Evolutionary conservation across 1,140 invertebrate genomes (phyloP).

Genomic region (Solenopsis fugax): DNA sequence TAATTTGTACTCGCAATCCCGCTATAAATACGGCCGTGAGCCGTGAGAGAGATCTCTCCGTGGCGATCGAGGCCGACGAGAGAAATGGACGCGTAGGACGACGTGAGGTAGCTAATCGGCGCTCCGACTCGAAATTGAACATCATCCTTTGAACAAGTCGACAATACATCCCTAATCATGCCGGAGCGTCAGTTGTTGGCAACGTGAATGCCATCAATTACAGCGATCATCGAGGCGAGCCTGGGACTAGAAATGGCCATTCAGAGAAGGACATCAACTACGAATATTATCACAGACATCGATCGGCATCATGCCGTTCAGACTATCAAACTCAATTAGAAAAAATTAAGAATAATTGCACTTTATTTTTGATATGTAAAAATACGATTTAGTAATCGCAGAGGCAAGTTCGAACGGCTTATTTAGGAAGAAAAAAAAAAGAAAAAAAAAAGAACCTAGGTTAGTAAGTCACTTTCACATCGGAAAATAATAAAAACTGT

Average conservation of each 20-base stretch:
- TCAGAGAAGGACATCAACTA: not conserved
- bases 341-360: not conserved
- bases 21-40: slow-evolving; percentile 3
- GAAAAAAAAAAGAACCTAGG: not conserved
- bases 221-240: slow-evolving; percentile 21
- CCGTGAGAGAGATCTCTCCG: not conserved
- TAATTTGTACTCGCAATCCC: not conserved
- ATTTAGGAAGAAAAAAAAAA: not conserved
- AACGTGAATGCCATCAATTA: slow-evolving; percentile 48
- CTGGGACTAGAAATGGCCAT: slow-evolving; percentile 18
- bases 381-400: not conserved
- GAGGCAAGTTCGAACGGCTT: not conserved
- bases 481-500: slow-evolving; percentile 9
- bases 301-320: not conserved
- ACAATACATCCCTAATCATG: slow-evolving; percentile 28
- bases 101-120: not conserved
- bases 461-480: not conserved
- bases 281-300: not conserved
- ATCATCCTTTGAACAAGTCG: slow-evolving; percentile 26
- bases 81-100: not conserved
- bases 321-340: not conserved
- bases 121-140: slow-evolving; percentile 32
- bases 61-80: not conserved
- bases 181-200: slow-evolving; percentile 11
- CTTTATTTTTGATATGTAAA: not conserved